Conservation (phyloP, 2,888 invertebrate species). For the Miltochrista miniata region DNA sequence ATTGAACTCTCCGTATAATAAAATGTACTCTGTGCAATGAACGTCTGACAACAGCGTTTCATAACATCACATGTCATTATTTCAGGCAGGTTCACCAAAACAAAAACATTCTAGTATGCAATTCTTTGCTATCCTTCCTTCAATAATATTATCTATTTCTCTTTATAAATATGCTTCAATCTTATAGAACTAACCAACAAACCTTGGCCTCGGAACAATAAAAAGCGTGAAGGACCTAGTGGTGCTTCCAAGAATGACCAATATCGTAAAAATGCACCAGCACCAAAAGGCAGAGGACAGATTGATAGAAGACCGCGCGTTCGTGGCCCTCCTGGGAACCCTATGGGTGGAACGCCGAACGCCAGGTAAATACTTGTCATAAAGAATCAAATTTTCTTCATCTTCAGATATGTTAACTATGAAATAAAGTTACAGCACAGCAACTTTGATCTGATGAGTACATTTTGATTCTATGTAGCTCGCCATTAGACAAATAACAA, state of each 20-base stretch:
- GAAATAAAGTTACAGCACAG: too few relatives aligned
- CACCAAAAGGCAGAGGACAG: conserved; percentile 86
- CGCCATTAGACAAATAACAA: too few relatives aligned
- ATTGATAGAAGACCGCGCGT: conserved; percentile 89
- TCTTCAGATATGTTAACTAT: too few relatives aligned
- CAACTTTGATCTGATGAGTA: too few relatives aligned
- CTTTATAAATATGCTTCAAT: not conserved
- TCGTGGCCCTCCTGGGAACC: conserved; percentile 77
- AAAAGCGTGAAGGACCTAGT: conserved; percentile 86
- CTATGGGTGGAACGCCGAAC: conserved; percentile 87
- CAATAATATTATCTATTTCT: not conserved
- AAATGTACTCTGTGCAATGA: too few relatives aligned
- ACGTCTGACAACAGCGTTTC: too few relatives aligned
- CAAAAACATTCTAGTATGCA: not conserved
- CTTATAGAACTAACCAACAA: conserved; percentile 76
- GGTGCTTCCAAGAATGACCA: conserved; percentile 85
- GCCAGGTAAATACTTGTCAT: conserved; percentile 78
- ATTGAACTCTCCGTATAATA: too few relatives aligned
- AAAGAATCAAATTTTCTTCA: not conserved
- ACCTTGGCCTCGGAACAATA: conserved; percentile 85
- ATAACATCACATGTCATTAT: not conserved
- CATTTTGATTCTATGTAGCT: too few relatives aligned
- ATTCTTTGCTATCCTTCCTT: not conserved
- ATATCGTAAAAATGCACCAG: conserved; percentile 85
- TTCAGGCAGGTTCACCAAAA: not conserved